Base-by-base conservation (phyloP, 1,140 invertebrate genomes). In the Zeugodacus cucurbitae region DNA sequence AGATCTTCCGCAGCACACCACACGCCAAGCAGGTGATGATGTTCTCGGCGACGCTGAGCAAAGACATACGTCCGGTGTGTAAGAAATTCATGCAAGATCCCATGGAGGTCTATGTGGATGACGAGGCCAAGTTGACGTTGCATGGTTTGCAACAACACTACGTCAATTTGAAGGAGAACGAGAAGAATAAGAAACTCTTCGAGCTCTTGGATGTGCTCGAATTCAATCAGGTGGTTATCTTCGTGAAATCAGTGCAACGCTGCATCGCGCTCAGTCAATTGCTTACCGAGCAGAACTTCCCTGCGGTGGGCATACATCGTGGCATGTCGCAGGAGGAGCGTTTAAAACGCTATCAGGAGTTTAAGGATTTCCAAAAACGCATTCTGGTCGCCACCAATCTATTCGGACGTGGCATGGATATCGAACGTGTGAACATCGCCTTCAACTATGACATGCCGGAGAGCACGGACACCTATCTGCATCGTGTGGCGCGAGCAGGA, bases 61-160 rank as follows among this genome's bases (percentile, higher is more conserved):
- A 99, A 96, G 99, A 99, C 90, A 99, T 99, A 93, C 96, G 99
- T 90, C 98, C 99, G 89, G 98, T 99, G 93, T 99, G 99, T 97
- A 99, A 99, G 96, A 99, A 99, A 94, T 99, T 99, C 94, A 99
- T 99, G 99, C 99, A 99, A 96, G 98, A 99, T 97, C 99, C 99
- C 29, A 99, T 99, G 98, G 99, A 99, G 95, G 98, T 99, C 44
- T 99, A 99, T 94, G 99, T 99, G 37, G 99, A 99, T 93, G 98
- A 99, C 94, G 99, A 99, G 95, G 98, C 99, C 58, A 99, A 99
- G 94, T 94, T 99, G 88, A 99, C 99, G 6, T 95, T 99, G 88
- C 99, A 99, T 92, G 99, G 99, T 89, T 95, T 99, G 44, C 98
- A 99, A 94, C 99, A 99, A 92, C 99, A 99, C 94, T 99, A 99